phyloP scores from a whole-genome alignment of 1,140 invertebrate species.

The Orius insidiosus region DNA sequence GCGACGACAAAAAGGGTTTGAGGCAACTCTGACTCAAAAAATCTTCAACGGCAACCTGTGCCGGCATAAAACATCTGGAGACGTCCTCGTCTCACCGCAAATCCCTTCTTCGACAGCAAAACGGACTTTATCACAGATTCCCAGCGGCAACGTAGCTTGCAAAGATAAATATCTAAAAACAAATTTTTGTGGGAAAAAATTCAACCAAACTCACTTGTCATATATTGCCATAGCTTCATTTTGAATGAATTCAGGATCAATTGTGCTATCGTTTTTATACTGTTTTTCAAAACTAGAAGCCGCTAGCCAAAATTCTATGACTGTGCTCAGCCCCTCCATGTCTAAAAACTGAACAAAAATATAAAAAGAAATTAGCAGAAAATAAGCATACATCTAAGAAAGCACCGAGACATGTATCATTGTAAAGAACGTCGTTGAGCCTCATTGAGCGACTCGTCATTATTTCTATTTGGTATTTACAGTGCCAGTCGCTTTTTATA shows the following conservation, averaged over 20 bases:
- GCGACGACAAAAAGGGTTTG: slow-evolving; percentile 33
- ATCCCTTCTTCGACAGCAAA: slow-evolving; percentile 75
- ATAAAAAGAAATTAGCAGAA: neutral
- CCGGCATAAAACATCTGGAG: slow-evolving; percentile 68
- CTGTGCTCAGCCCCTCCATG: slow-evolving; percentile 58
- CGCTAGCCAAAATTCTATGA: slow-evolving; percentile 81
- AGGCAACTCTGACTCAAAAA: slow-evolving; percentile 31
- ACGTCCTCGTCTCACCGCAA: slow-evolving; percentile 53
- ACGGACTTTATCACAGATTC: slow-evolving; percentile 66
- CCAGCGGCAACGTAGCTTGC: slow-evolving; percentile 71
- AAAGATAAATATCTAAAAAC: slow-evolving; percentile 74
- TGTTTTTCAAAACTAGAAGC: slow-evolving; percentile 76
- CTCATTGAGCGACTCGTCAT: slow-evolving; percentile 58
- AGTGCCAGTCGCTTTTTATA: slow-evolving; percentile 61
- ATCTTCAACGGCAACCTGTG: slow-evolving; percentile 61
- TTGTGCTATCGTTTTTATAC: slow-evolving; percentile 36
- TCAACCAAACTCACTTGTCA: slow-evolving; percentile 50
- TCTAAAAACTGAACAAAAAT: slow-evolving; percentile 54
- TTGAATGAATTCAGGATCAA: slow-evolving; percentile 49
- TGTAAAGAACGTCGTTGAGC: slow-evolving; percentile 71
- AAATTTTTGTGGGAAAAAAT: too few species aligned
- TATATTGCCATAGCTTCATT: slow-evolving; percentile 82
- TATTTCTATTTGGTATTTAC: slow-evolving; percentile 79
- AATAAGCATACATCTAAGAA: slow-evolving; percentile 60
- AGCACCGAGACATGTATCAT: slow-evolving; percentile 77